These are phyloP conservation scores for Hoplodrina ambigua DNA, from an alignment of 2,888 invertebrate species.

Conservation along the genomic window DNA sequence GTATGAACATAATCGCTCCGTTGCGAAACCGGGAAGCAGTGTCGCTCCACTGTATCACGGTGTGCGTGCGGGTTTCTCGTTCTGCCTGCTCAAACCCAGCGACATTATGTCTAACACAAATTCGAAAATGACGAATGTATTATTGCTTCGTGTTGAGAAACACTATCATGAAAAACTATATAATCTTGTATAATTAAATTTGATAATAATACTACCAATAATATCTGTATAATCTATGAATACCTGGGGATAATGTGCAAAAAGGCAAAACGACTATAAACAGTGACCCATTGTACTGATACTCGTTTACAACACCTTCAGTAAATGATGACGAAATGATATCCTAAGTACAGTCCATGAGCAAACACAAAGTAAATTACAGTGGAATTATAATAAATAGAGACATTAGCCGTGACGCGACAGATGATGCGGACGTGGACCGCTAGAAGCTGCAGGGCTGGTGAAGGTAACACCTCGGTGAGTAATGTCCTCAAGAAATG, in stretches of 20 bases:
- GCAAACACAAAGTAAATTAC: conserved; percentile 47
- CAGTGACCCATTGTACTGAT: conserved; percentile 1
- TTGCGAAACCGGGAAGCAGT: too few species aligned
- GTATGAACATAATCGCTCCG: too few species aligned
- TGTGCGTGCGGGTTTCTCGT: too few species aligned
- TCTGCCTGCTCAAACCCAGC: too few species aligned
- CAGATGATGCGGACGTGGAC: conserved; percentile 12
- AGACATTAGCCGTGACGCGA: conserved; percentile 31
- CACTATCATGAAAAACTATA: too few species aligned
- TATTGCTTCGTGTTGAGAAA: too few species aligned
- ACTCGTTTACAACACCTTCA: conserved; percentile 7
- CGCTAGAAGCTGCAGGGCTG: conserved; percentile 3
- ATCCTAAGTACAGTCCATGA: conserved; percentile 17
- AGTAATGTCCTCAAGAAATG: too few species aligned
- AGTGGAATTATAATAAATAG: conserved; percentile 53
- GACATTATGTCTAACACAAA: too few species aligned
- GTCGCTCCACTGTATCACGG: too few species aligned
- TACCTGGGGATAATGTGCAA: conserved; percentile 11
- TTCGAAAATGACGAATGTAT: too few species aligned
- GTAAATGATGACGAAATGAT: conserved; percentile 28
- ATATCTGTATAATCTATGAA: conserved; percentile 3
- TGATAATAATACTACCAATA: too few species aligned
- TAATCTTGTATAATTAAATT: too few species aligned
- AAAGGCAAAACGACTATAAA: background rate
- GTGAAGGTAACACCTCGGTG: background rate